Percentiles rank a stretch among this genome's conserved stretches.
Conservation (phyloP, 2,797 vertebrate species). For the Thripadectes ignobilis region DNA sequence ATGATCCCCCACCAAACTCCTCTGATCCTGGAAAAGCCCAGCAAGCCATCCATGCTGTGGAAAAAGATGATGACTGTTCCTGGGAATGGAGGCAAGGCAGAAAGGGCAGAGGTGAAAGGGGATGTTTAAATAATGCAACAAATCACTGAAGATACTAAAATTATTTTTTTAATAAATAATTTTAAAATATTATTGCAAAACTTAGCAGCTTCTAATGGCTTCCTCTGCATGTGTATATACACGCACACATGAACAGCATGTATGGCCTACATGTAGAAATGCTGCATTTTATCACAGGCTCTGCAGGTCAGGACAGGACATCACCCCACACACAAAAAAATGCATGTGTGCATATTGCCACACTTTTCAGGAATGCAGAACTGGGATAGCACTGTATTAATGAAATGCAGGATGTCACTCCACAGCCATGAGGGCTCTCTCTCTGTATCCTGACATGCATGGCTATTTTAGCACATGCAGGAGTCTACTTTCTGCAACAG, state of each 20-base stretch:
- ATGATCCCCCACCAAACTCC: background rate
- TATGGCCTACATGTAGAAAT: background rate
- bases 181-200: background rate
- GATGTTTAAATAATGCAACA: background rate
- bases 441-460: background rate
- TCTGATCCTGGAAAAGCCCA: background rate
- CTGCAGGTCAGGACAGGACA: background rate
- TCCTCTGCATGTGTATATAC: background rate
- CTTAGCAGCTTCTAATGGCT: background rate
- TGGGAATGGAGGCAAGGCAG: background rate
- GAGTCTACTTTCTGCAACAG: background rate
- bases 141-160: background rate
- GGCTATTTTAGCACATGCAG: background rate
- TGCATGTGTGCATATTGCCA: accelerated
- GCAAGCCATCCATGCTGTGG: background rate
- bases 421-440: background rate
- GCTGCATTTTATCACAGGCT: background rate
- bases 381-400: background rate
- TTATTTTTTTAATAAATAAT: background rate
- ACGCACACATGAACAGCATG: accelerated
- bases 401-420: background rate
- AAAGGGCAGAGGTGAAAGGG: background rate
- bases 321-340: background rate
- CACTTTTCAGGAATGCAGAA: background rate
- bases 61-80: background rate